phyloP scores from a whole-genome alignment of 2,113 vertebrate genomes.

The Lamprotornis superbus region DNA sequence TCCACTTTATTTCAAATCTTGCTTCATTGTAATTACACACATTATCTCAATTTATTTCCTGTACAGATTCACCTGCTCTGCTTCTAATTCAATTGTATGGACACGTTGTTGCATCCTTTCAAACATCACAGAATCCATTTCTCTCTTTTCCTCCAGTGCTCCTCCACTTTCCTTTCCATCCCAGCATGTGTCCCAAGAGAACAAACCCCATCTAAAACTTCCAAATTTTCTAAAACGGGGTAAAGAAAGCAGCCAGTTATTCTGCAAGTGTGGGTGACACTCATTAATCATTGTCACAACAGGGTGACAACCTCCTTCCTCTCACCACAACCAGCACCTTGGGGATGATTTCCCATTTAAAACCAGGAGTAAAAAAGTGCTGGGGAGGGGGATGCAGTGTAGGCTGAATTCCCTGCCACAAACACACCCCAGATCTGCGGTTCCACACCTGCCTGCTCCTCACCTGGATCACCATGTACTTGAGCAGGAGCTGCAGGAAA shows the following conservation, averaged over 20 bases:
- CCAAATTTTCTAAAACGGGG: too few relatives aligned
- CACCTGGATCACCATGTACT: slow-evolving; percentile 97
- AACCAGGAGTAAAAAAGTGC: neutral
- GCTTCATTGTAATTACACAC: neutral
- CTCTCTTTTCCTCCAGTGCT: neutral
- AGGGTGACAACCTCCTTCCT: neutral
- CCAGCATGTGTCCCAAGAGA: neutral
- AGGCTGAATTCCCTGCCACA: neutral
- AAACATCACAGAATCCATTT: neutral
- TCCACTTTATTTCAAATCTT: neutral
- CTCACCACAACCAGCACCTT: neutral
- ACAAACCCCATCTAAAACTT: too few relatives aligned
- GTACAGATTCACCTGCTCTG: neutral
- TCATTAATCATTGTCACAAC: neutral
- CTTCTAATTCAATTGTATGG: neutral
- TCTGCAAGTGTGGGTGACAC: neutral
- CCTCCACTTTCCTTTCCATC: neutral
- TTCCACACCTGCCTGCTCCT: neutral
- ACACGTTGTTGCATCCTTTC: neutral
- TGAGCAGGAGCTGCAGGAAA: slow-evolving; percentile 91
- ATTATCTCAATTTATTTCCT: neutral
- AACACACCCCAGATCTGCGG: neutral
- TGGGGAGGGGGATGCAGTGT: rapidly evolving
- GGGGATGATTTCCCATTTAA: neutral
- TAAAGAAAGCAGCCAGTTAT: neutral